These are phyloP conservation scores for Pangasius macronema DNA, from an alignment of 2,797 vertebrate genomes.

Conservation along the genomic window DNA sequence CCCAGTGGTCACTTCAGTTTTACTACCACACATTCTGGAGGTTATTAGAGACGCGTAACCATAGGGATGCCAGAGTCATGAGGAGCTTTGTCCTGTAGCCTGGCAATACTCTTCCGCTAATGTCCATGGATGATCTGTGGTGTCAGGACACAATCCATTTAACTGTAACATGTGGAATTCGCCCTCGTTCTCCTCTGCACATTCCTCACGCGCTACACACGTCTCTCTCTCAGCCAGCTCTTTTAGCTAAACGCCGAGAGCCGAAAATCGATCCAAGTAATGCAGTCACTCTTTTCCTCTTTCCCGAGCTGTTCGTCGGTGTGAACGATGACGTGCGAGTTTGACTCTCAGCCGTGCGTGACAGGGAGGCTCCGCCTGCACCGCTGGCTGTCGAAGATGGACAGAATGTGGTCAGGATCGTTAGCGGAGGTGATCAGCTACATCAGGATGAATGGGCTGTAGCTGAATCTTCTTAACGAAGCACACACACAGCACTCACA, in stretches of 20 bases:
- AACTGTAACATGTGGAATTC: background rate
- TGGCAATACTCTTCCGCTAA: constrained; percentile 16
- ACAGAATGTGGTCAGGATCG: background rate
- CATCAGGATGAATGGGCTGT: background rate
- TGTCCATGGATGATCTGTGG: background rate
- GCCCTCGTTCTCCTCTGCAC: background rate
- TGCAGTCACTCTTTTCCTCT: background rate
- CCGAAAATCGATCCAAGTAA: background rate
- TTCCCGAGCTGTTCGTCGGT: background rate
- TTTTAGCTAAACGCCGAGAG: background rate
- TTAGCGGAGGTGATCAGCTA: background rate
- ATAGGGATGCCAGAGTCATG: constrained; percentile 29
- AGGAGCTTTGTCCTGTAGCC: constrained; percentile 35
- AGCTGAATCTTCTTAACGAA: background rate
- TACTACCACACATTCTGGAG: constrained; percentile 28
- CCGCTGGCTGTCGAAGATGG: background rate
- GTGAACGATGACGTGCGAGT: background rate
- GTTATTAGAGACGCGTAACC: constrained; percentile 19
- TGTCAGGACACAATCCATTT: background rate
- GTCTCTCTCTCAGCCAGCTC: background rate
- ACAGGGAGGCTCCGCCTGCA: background rate
- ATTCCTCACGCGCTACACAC: background rate
- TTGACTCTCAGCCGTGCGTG: background rate
- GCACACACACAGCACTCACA: background rate
- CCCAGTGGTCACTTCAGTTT: background rate